phyloP scores from a whole-genome alignment of 2,888 invertebrate genomes.

The Agrilus biguttatus region DNA sequence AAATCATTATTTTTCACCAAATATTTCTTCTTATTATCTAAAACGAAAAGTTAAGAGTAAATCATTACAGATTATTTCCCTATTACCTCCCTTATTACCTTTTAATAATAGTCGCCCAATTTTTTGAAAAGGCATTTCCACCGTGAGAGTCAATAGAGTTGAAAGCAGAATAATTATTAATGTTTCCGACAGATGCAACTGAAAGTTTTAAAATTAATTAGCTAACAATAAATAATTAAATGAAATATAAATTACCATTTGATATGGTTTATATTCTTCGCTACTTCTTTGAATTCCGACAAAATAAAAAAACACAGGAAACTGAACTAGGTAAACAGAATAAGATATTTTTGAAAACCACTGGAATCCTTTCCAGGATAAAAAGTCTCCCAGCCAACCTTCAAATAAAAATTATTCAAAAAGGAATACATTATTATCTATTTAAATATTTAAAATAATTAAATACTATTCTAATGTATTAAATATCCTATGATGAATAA shows the following conservation, averaged over 20 bases:
- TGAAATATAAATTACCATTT: slow-evolving; percentile 3
- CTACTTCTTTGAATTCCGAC: slow-evolving; percentile 40
- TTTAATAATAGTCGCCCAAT: slow-evolving; percentile 32
- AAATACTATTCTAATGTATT: too few relatives aligned
- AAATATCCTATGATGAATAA: too few relatives aligned
- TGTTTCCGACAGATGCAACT: slow-evolving; percentile 39
- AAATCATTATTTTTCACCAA: too few relatives aligned
- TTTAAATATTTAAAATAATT: too few relatives aligned
- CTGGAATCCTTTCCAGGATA: slow-evolving; percentile 30
- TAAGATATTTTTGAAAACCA: slow-evolving; percentile 42
- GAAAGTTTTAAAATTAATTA: slow-evolving; percentile 16
- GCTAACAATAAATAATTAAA: too few relatives aligned
- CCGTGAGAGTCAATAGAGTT: slow-evolving; percentile 34
- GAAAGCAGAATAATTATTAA: slow-evolving; percentile 33
- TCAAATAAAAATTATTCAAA: slow-evolving; percentile 10
- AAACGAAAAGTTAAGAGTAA: too few relatives aligned
- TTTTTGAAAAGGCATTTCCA: slow-evolving; percentile 47
- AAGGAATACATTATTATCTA: slow-evolving; percentile 1
- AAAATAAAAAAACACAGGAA: slow-evolving; percentile 49
- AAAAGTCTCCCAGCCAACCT: slow-evolving; percentile 34
- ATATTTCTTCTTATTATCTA: too few relatives aligned
- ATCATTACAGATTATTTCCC: too few relatives aligned
- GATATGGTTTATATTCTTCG: slow-evolving; percentile 33
- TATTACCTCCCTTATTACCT: neutral
- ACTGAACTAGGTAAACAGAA: slow-evolving; percentile 45